phyloP scores from a whole-genome alignment of 2,797 vertebrate species.

The Cynopterus sphinx region DNA sequence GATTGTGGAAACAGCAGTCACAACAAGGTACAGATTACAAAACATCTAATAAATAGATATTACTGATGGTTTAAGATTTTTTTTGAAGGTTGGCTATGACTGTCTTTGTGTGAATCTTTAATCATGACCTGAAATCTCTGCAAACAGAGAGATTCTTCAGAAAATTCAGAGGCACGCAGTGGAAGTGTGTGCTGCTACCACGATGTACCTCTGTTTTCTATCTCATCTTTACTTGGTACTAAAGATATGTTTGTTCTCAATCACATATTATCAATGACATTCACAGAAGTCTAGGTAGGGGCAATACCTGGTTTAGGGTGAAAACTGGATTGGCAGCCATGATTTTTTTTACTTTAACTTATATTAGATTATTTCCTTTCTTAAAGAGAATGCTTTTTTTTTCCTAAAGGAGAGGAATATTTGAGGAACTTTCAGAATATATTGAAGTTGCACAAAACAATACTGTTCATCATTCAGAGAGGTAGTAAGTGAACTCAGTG shows the following conservation, averaged over 20 bases:
- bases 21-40: not conserved
- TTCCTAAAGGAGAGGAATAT: not conserved
- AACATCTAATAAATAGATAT: conserved; percentile 14
- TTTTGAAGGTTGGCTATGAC: not conserved
- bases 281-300: not conserved
- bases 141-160: not conserved
- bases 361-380: conserved; percentile 13
- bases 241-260: conserved; percentile 2
- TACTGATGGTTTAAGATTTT: not conserved
- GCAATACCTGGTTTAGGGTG: not conserved
- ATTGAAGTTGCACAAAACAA: not conserved
- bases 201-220: not conserved
- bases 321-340: not conserved
- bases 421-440: conserved; percentile 13
- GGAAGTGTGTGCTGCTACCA: not conserved
- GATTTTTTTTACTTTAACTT: conserved; percentile 40
- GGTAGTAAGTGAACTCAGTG: not conserved
- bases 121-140: not conserved
- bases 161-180: not conserved
- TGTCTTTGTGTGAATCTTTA: not conserved
- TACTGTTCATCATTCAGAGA: not conserved
- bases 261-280: not conserved
- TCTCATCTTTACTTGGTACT: not conserved
- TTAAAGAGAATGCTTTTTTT: conserved; percentile 10
- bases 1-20: conserved; percentile 9